Evolutionary conservation across 2,888 invertebrate species (phyloP), one percentile per base, ranked within the genome.

Genomic region (Agrilus cyanescens): DNA sequence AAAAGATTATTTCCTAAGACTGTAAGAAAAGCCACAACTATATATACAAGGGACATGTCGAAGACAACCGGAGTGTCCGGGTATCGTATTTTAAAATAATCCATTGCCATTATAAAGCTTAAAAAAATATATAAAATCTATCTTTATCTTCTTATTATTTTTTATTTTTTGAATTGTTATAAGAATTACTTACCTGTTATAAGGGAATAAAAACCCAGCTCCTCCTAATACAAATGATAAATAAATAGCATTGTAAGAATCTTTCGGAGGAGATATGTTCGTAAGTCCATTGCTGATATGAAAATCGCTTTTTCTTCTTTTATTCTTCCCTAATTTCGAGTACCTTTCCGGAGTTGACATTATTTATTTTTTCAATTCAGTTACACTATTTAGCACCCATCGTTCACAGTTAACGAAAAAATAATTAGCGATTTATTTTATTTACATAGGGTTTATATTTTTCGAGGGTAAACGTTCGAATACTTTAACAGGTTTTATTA

Each of bases 91-190:
- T 89, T 87, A 70, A 89, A 93, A 68, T 88, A 93, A 68, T 93
- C 93, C 54, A 89, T 88, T 7, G 93, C 91, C 68, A 90, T 89
- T 60, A 93, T 88, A 65, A 93, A 93, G 62, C 90, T 89, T 71
- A 38, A 71, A 53, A 48, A 55, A 46, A 33, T 13, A 43, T 30
- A n/a, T n/a, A n/a, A n/a, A n/a, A n/a, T n/a, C n/a, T n/a, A n/a
- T n/a, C 16, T 16, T 10, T 29, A 29, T 16, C 18, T 34, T 34
- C 8, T 29, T 18, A 10, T 39, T 38, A 39, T 39, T 38, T 14
- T 4, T 16, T 12, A 7, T 13, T 6, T 13, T 37, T 5, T 12
- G 12, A 20, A 12, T 15, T 3, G 4, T 18, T 12, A 13, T 7
- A 13, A 25, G 41, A 41, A n/a, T n/a, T 47, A 43, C 41, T 58